Evolutionary conservation across 2,113 vertebrate species (phyloP).

Genomic region (Cyanoderma ruficeps): DNA sequence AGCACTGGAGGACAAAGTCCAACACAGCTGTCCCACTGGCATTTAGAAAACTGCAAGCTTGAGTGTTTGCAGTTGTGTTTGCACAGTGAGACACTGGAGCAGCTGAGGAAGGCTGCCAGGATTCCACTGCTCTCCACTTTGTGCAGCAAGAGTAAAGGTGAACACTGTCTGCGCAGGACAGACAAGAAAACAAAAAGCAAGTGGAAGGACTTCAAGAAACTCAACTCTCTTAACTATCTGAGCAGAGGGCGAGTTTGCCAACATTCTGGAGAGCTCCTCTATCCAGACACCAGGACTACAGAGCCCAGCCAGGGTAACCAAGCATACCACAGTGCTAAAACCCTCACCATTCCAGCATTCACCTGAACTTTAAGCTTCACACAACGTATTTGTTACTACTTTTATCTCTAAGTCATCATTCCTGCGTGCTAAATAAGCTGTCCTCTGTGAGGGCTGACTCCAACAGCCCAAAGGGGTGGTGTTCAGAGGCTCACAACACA

Average conservation of each 20-base stretch:
- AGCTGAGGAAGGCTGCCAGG: not conserved
- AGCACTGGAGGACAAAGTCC: not conserved
- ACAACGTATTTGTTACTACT: accelerated
- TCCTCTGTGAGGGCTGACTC: not conserved
- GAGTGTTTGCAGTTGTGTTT: not conserved
- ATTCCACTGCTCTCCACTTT: not conserved
- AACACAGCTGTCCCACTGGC: not conserved
- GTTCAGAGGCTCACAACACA: not conserved
- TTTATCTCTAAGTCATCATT: not conserved
- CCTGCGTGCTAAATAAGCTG: not conserved
- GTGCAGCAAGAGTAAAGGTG: not conserved
- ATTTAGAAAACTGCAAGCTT: not conserved
- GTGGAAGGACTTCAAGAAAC: not conserved
- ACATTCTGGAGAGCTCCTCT: not conserved
- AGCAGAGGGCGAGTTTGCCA: not conserved
- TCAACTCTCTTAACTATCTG: not conserved
- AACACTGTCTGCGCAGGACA: not conserved
- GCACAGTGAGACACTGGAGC: not conserved
- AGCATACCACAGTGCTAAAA: not conserved
- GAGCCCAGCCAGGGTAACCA: not conserved
- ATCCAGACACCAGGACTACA: not conserved
- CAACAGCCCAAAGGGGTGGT: not conserved
- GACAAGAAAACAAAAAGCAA: not conserved
- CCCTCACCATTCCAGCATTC: not conserved
- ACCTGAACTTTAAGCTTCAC: not conserved